Evolutionary conservation across 2,113 vertebrate species (phyloP), one percentile per base, ranked within the genome.

Genomic region (Sinosuthora webbiana): DNA sequence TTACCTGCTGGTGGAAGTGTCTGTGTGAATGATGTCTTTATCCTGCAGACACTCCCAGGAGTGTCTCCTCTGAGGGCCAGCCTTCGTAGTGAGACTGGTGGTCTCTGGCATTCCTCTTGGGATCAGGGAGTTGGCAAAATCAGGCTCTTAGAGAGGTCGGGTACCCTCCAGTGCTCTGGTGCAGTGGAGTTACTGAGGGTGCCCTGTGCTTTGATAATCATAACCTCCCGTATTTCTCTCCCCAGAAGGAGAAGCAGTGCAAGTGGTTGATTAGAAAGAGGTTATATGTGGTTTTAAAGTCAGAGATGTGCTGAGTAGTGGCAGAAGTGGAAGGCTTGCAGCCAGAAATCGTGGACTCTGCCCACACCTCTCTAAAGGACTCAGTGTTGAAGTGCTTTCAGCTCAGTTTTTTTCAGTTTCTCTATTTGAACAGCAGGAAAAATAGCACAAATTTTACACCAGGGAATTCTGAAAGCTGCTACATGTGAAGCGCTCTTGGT

Each of bases 321-420:
- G 44, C 81, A 87, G 69, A 80, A 79, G 65, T 5, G 4, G 74
- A 64, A 89, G 64, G 67, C 63, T 73, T 71, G 49, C 62, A 76
- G 87, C 31, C 78, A 94, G 67, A 82, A 87, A 49, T 79, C 8
- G 0, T 75, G 53, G 49, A 25, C 68, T 95, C 65, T 96, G 50
- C 78, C 75, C n/a, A 3, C 21, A 17, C 41, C 49, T 94, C 28
- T 59, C 22, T 60, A 7, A 44, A 71, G 75, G 52, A 56, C 56
- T 89, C 47, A 15, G 2, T n/a, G 45, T 27, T 83, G n/a, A 87
- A 87, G 55, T 78, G 67, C 45, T 91, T 95, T 96, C 87, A 63
- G 57, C 52, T 76, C 7, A 7, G 2, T 6, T 53, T 89, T 95
- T 82, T 82, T 35, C 65, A 85, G 28, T 52, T 94, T 93, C 75